Conservation (phyloP, 2,888 invertebrate genomes). For the Blastobasis lacticolella region DNA sequence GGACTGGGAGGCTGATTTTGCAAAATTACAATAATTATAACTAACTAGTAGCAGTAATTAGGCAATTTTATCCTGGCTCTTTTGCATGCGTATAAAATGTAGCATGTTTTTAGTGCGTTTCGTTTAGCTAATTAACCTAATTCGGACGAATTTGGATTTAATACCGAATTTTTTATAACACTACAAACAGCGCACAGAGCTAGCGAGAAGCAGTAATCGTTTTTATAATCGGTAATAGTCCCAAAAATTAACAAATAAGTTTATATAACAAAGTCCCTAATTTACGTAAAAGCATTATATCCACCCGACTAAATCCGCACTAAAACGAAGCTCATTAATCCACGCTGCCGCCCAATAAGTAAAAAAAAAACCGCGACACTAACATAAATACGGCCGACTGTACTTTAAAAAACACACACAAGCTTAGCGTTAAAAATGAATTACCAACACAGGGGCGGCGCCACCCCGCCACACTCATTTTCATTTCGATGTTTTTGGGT, state of each 20-base stretch:
- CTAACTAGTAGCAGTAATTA: background rate
- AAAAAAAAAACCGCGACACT: background rate
- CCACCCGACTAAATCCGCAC: too few relatives aligned
- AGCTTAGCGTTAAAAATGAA: constrained; percentile 73
- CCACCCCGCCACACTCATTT: constrained; percentile 71
- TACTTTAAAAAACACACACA: constrained; percentile 73
- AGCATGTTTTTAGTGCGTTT: too few relatives aligned
- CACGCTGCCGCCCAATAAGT: background rate
- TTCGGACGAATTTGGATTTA: too few relatives aligned
- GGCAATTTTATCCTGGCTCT: background rate
- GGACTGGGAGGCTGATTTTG: constrained; percentile 7
- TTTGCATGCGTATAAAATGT: too few relatives aligned
- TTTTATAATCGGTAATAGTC: too few relatives aligned
- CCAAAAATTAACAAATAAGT: too few relatives aligned
- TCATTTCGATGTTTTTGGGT: constrained; percentile 76
- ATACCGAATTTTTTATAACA: too few relatives aligned
- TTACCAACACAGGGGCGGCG: constrained; percentile 65
- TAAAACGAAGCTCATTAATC: background rate
- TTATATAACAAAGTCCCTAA: too few relatives aligned
- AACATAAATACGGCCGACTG: constrained; percentile 32
- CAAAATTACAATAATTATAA: constrained; percentile 15
- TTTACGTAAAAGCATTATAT: too few relatives aligned
- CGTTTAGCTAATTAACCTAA: too few relatives aligned
- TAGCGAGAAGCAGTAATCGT: too few relatives aligned
- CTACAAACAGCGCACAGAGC: too few relatives aligned